These are phyloP conservation scores for Caenorhabditis briggsae DNA, from an alignment of 1,140 invertebrate genomes.

Conservation along the genomic window DNA sequence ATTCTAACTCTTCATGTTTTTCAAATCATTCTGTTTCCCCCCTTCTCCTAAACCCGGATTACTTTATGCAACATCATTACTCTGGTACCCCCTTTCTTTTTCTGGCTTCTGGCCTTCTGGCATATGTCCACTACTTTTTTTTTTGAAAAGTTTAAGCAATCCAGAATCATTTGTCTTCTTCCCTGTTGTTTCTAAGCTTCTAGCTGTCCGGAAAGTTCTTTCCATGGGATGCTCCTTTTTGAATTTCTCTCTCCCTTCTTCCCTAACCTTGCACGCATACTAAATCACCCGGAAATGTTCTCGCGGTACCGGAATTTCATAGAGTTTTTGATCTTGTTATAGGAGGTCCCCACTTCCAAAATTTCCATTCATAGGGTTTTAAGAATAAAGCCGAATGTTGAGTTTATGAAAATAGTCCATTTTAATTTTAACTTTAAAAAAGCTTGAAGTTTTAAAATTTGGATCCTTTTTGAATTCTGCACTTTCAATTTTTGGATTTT, in stretches of 20 bases:
- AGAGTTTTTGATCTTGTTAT: no score
- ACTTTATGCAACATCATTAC: constrained; percentile 49
- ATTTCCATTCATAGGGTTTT: no score
- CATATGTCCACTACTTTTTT: neutral
- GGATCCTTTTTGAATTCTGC: no score
- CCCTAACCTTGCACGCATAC: neutral
- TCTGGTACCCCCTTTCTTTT: neutral
- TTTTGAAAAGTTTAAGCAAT: constrained; percentile 18
- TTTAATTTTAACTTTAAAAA: no score
- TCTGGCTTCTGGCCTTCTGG: neutral
- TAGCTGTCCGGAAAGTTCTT: no score
- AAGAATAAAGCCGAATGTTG: no score
- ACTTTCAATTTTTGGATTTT: no score
- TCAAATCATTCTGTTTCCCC: neutral
- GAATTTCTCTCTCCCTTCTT: no score
- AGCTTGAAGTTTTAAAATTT: no score
- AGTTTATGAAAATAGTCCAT: no score
- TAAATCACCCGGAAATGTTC: constrained; percentile 36
- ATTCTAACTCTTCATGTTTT: constrained; percentile 4
- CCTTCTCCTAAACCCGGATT: neutral
- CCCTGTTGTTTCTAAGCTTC: neutral
- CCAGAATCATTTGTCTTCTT: constrained; percentile 7
- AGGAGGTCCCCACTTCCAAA: no score
- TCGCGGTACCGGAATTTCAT: no score
- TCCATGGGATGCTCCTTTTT: neutral